Base-by-base conservation (phyloP, 2,888 invertebrate genomes). In the Allolobophora icterica region DNA sequence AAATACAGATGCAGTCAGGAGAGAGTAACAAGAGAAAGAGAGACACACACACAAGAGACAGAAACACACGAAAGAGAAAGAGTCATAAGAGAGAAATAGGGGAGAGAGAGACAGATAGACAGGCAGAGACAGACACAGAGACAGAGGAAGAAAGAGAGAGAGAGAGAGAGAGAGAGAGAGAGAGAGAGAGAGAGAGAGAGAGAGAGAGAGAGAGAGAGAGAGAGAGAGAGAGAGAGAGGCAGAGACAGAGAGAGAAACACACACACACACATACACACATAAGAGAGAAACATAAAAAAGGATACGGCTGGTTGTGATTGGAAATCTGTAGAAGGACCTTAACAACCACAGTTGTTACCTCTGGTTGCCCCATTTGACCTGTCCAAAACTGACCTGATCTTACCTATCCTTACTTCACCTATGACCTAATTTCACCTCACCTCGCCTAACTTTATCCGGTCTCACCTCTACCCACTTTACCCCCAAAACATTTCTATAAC, bases 121-220 rank as follows among this genome's bases (percentile, higher is more conserved):
- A n/a, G 71, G n/a, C 4, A n/a, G 71, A 71, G 52, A 52, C 17
- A 45, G 45, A 45, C 17, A 45, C 8, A 45, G 17, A 45, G 13
- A 45, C 1, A 45, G 45, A 45, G n/a, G n/a, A 4, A 45, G 45
- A 45, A 1, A 45, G 19, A 45, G 8, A 45, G 45, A 45, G 8
- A 45, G 45, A 45, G 8, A 45, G 45, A 45, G 8, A 45, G 19
- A 45, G n/a, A n/a, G n/a, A n/a, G n/a, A 84, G 84, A 13, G 13
- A 21, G 84, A 13, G 1, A 84, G 34, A 84, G 1, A 35, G 84
- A 84, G 6, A 84, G 19, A 84, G 6, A 84, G 84, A 84, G 1
- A 84, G 33, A 89, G 1, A 17, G 93, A 92, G 35, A 90, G n/a
- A 90, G 24, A 89, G n/a, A 90, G 1, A 90, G 11, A 90, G 2